phyloP scores from a whole-genome alignment of 2,888 invertebrate species.

The Neoitamus cyanurus region DNA sequence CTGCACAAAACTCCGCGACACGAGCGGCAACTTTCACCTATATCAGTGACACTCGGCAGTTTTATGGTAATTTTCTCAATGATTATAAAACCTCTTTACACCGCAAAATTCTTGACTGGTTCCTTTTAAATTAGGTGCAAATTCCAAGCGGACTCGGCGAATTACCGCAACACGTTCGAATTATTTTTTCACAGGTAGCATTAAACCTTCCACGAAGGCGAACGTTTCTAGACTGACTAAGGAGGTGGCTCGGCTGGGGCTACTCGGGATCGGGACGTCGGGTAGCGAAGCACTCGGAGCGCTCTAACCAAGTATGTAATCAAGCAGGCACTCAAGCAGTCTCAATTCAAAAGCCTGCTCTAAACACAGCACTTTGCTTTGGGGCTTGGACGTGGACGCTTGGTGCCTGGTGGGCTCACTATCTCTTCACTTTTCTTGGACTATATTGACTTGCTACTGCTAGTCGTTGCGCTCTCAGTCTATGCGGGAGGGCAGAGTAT shows the following conservation, averaged over 20 bases:
- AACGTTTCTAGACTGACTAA: not conserved
- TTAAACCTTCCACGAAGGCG: not conserved
- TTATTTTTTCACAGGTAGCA: not conserved
- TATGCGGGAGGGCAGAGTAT: not conserved
- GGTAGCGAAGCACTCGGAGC: no score
- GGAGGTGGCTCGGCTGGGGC: not conserved
- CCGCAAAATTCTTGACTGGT: not conserved
- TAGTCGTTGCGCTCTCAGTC: no score
- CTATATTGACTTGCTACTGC: not conserved
- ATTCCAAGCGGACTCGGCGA: not conserved
- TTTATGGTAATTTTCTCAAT: not conserved
- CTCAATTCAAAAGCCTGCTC: no score
- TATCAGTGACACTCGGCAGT: not conserved
- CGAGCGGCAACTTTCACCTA: not conserved
- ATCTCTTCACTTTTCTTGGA: not conserved
- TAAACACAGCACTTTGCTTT: not conserved
- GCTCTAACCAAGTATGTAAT: no score
- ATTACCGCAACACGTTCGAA: not conserved
- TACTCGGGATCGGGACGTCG: not conserved
- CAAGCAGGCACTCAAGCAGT: no score
- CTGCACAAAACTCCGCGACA: not conserved
- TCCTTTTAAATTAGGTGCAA: not conserved
- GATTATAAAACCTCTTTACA: not conserved
- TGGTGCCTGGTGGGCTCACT: no score
- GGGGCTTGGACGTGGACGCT: no score